A percentile compares a stretch with the other conserved stretches of the same genome.
Evolutionary conservation across 2,797 vertebrate genomes (phyloP).

Genomic region (Melanotaenia parkinsoni): DNA sequence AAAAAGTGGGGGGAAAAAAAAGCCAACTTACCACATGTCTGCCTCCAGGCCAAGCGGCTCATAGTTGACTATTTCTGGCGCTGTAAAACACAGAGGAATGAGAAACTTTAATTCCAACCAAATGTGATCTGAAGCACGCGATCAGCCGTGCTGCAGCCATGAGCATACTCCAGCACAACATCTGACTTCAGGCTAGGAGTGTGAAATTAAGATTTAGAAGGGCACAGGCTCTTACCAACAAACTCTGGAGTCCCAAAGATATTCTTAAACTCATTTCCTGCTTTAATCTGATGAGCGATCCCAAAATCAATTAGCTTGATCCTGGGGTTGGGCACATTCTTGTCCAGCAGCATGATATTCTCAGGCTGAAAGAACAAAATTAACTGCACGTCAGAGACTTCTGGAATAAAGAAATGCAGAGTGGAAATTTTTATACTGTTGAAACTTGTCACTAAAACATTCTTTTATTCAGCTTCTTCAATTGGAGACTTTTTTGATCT

Average conservation of each 20-base stretch:
- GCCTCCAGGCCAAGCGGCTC: conserved; percentile 97
- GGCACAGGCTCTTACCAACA: conserved; percentile 84
- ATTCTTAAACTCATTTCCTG: conserved; percentile 97
- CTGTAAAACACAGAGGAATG: conserved; percentile 77
- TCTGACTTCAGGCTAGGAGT: background rate
- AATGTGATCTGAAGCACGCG: conserved; percentile 49
- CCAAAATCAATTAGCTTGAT: conserved; percentile 99
- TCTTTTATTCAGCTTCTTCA: background rate
- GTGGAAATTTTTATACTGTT: background rate
- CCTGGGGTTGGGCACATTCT: conserved; percentile 91
- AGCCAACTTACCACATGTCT: conserved; percentile 93
- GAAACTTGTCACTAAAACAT: background rate
- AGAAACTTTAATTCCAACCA: conserved; percentile 56
- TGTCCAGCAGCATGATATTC: conserved; percentile 98
- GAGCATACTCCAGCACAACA: conserved; percentile 5
- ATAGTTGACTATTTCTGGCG: conserved; percentile 98
- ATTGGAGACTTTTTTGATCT: background rate
- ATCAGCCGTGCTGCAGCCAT: conserved; percentile 7
- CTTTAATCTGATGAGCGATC: conserved; percentile 97
- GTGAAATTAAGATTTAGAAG: background rate
- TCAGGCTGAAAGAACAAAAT: conserved; percentile 87
- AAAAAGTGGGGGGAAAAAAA: background rate
- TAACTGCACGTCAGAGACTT: background rate
- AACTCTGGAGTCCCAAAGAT: conserved; percentile 98
- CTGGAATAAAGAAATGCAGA: background rate